Conservation (phyloP, 2,113 vertebrate species). For the Prinia subflava region DNA sequence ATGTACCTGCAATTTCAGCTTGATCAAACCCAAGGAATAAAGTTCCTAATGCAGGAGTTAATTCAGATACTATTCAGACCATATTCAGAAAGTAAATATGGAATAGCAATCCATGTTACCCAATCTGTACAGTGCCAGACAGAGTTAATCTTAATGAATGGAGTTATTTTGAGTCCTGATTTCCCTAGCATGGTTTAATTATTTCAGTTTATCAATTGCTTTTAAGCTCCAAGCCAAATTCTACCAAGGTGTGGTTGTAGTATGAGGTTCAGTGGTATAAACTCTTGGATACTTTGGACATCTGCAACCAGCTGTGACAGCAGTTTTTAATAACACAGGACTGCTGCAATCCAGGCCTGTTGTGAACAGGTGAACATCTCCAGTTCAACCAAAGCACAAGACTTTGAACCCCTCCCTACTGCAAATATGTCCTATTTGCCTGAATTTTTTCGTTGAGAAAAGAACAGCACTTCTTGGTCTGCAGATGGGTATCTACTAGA, state of each 20-base stretch:
- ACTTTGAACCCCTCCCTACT: not conserved
- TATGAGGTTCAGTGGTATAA: not conserved
- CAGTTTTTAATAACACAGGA: not conserved
- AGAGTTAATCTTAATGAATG: not conserved
- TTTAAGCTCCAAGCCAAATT: not conserved
- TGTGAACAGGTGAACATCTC: not conserved
- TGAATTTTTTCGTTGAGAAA: not conserved
- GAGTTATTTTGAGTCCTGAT: not conserved
- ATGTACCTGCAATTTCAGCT: not conserved
- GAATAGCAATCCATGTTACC: not conserved
- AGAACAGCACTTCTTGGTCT: not conserved
- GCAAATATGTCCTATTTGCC: not conserved
- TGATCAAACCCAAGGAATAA: not conserved
- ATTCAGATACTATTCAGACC: not conserved
- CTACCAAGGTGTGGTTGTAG: not conserved
- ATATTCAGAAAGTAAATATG: not conserved
- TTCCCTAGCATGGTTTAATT: not conserved
- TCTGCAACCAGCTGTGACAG: not conserved
- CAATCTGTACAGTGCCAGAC: not conserved
- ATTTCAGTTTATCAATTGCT: not conserved
- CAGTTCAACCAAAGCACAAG: not conserved
- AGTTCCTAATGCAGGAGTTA: not conserved
- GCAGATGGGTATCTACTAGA: not conserved
- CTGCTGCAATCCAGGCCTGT: not conserved
- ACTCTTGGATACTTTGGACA: not conserved